A percentile compares a stretch with the other conserved stretches of the same genome.
These are phyloP conservation scores for Pogona vitticeps DNA, from an alignment of 2,113 vertebrate species.

Conservation along the genomic window DNA sequence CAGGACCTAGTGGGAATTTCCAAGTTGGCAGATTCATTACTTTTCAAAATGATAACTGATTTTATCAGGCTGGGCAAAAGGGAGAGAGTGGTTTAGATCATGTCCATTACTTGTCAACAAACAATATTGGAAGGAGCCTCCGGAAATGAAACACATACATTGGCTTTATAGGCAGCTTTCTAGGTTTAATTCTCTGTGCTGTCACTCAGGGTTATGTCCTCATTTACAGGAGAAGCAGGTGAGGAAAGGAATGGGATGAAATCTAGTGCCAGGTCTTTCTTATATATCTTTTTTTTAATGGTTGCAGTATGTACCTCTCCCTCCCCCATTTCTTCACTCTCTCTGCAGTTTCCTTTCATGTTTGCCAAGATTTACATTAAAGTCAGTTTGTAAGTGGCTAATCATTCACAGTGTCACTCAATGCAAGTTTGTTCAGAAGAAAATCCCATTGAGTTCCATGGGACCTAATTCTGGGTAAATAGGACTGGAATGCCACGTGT, in stretches of 20 bases:
- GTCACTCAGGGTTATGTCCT: not conserved
- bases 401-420: not conserved
- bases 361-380: not conserved
- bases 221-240: not conserved
- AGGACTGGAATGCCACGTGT: not conserved
- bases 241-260: conserved; percentile 5
- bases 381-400: not conserved
- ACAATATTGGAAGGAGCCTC: conserved; percentile 20
- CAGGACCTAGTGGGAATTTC: conserved; percentile 57
- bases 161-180: conserved; percentile 2
- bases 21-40: conserved; percentile 66
- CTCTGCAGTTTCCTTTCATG: not conserved
- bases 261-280: not conserved
- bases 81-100: conserved; percentile 50
- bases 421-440: not conserved
- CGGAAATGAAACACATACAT: conserved; percentile 21
- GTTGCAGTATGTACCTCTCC: not conserved
- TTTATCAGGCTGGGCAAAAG: conserved; percentile 56
- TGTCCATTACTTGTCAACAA: conserved; percentile 62
- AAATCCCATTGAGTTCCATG: not conserved
- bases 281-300: conserved; percentile 2
- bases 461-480: not conserved
- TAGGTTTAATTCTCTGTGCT: conserved; percentile 25
- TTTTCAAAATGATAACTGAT: conserved; percentile 64
- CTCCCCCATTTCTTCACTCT: too few species aligned